Evolutionary conservation across 2,797 vertebrate genomes (phyloP).

Genomic region (Enteromius unitaeniatus): DNA sequence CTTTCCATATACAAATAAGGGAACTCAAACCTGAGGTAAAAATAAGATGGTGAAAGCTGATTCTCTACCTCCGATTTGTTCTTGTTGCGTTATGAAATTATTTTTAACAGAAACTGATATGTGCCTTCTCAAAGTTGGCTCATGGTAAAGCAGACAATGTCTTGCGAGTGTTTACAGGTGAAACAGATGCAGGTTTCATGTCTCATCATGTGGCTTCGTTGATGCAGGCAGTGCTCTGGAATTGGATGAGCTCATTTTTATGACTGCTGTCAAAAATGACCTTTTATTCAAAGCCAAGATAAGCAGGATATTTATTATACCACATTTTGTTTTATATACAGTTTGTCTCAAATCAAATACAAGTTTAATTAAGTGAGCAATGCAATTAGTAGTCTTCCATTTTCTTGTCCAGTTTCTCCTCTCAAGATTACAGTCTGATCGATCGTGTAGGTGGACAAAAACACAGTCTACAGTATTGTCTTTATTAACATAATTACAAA

Average conservation of each 20-base stretch:
- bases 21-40: background rate
- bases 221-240: background rate
- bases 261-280: background rate
- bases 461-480: slow-evolving; percentile 61
- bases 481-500: slow-evolving; percentile 69
- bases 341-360: slow-evolving; percentile 22
- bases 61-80: slow-evolving; percentile 7
- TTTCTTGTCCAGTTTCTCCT: background rate
- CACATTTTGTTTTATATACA: slow-evolving; percentile 30
- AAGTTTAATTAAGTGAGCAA: slow-evolving; percentile 9
- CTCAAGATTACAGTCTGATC: background rate
- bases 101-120: slow-evolving; percentile 13
- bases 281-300: slow-evolving; percentile 9
- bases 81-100: slow-evolving; percentile 3
- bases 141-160: background rate
- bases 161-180: slow-evolving; percentile 9
- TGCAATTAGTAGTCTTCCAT: background rate
- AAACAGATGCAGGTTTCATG: background rate
- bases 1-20: slow-evolving; percentile 6
- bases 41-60: background rate
- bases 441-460: slow-evolving; percentile 28
- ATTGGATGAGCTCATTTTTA: background rate
- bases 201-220: background rate
- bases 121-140: background rate
- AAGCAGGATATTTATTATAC: slow-evolving; percentile 52